Base-by-base conservation (phyloP, 92 coral and sea anemone species). In the Scolanthus callimorphus region DNA sequence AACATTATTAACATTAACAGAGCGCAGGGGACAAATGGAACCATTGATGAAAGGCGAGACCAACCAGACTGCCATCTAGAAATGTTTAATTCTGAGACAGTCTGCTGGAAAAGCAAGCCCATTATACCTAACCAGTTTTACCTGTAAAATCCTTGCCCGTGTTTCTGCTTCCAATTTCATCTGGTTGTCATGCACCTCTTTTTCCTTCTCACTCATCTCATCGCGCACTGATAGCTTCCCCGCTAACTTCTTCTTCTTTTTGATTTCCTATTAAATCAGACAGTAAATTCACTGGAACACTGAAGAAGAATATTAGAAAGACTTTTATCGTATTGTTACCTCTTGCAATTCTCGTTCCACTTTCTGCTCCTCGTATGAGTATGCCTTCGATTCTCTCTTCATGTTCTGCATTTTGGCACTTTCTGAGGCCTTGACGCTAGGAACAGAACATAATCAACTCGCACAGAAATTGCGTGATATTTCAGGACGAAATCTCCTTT, bases 311-410 rank as follows among this genome's bases (percentile, higher is more conserved):
- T n/a, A n/a, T n/a, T n/a, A 34, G 41, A 6, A 34, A 6, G 15
- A 15, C 41, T 34, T 34, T 34, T 15, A 34, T n/a, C 6, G 41
- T 34, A 6, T 3, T 8, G 20, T 31, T 29, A 92, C 98, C 92
- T 92, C 86, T 43, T 79, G 85, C 21, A 72, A 58, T 54, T 92
- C 92, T 58, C 72, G 49, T 44, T 85, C 96, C 77, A 82, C 77
- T 65, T 83, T 74, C 76, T 92, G 98, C 21, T 92, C 98, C 60
- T 92, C 98, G 24, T 76, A 88, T 6, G 96, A 83, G 44, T 92
- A 92, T 1, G 85, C 90, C 55, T 84, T 92, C 10, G 98, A 92
- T 59, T 92, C 98, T 70, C 71, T 83, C 51, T 92, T 92, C 75
- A 92, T 54, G 44, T 92, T 92, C 34, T 84, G 85, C 9, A 65